Evolutionary conservation across 2,888 invertebrate genomes (phyloP).

Genomic region (Drosophila differens): DNA sequence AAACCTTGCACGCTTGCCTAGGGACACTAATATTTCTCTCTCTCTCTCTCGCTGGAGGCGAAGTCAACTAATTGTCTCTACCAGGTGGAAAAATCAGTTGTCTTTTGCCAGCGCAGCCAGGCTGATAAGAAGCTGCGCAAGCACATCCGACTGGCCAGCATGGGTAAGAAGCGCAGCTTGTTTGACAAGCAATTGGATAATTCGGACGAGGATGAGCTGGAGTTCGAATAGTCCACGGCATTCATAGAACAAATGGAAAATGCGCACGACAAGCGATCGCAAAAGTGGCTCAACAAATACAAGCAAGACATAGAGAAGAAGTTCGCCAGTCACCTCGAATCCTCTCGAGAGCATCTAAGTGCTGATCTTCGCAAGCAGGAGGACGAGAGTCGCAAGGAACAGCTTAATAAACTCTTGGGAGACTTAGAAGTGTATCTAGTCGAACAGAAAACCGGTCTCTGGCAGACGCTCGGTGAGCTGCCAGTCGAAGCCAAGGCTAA

Average conservation of each 20-base stretch:
- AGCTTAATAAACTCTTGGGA: slow-evolving; percentile 68
- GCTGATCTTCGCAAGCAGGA: slow-evolving; percentile 46
- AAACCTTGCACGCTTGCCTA: no score
- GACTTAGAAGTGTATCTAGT: slow-evolving; percentile 75
- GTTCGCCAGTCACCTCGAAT: slow-evolving; percentile 24
- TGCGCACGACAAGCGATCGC: slow-evolving; percentile 34
- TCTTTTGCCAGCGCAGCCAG: slow-evolving; percentile 89
- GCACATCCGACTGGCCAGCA: slow-evolving; percentile 87
- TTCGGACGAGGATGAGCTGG: slow-evolving; percentile 80
- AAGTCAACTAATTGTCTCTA: slow-evolving; percentile 89
- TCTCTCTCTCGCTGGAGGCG: slow-evolving; percentile 88
- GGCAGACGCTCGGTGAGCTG: slow-evolving; percentile 35
- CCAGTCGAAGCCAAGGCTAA: neutral
- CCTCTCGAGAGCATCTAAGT: slow-evolving; percentile 32
- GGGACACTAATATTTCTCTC: neutral
- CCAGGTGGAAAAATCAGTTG: slow-evolving; percentile 90
- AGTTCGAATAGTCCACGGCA: slow-evolving; percentile 75
- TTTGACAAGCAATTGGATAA: slow-evolving; percentile 73
- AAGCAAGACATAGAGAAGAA: slow-evolving; percentile 48
- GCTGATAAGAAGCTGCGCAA: slow-evolving; percentile 89
- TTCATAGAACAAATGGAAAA: slow-evolving; percentile 72
- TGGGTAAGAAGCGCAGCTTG: slow-evolving; percentile 83
- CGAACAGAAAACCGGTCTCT: slow-evolving; percentile 57
- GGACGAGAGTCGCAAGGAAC: slow-evolving; percentile 73
- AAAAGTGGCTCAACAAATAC: slow-evolving; percentile 57